These are phyloP conservation scores for Prochilodus magdalenae DNA, from an alignment of 2,113 vertebrate species.

Conservation along the genomic window DNA sequence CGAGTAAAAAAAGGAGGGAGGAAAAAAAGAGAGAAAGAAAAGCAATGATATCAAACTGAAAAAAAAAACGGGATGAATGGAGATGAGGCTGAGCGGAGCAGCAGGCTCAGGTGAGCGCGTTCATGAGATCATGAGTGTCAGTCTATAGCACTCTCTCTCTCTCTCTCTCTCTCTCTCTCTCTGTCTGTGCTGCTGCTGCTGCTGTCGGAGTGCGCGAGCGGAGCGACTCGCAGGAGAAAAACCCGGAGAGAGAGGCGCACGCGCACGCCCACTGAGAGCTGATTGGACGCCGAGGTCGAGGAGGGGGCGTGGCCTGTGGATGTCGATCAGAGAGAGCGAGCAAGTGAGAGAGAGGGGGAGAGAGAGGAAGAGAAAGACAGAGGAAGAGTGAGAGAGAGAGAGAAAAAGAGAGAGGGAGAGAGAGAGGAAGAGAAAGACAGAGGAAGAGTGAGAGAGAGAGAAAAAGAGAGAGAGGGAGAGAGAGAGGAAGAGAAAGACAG, in stretches of 20 bases:
- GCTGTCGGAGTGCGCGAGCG: not conserved
- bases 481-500: not conserved
- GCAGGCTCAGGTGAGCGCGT: constrained; percentile 16
- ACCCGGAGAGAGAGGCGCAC: not conserved
- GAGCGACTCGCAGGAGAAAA: not conserved
- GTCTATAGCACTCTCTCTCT: not conserved
- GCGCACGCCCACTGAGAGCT: not conserved
- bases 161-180: not conserved
- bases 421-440: not conserved
- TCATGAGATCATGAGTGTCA: constrained; percentile 10
- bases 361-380: not conserved
- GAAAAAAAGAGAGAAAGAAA: constrained; percentile 63
- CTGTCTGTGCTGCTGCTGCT: not conserved
- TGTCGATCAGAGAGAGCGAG: not conserved
- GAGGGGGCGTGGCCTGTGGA: not conserved
- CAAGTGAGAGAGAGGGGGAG: not conserved
- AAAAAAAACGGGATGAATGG: not conserved
- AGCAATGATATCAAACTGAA: constrained; percentile 57
- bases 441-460: not conserved
- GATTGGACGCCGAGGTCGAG: not conserved
- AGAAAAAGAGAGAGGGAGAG: not conserved
- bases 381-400: not conserved
- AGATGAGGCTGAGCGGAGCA: constrained; percentile 37
- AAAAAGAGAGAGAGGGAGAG: not conserved
- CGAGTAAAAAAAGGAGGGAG: constrained; percentile 46